phyloP scores from a whole-genome alignment of 2,113 vertebrate genomes.

The Tachysurus vachellii region DNA sequence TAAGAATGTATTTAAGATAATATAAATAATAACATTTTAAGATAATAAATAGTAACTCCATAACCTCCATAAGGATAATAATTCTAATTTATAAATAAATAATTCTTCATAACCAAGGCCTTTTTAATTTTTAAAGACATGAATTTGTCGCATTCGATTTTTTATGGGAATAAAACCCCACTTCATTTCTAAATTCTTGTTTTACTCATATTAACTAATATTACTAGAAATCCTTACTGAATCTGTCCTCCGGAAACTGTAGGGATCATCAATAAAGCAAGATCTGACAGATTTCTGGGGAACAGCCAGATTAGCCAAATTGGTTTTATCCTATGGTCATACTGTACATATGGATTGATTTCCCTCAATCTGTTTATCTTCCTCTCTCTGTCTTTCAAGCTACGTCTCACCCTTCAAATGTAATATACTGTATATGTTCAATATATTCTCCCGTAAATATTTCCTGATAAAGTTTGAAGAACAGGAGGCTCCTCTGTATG shows the following conservation, averaged over 20 bases:
- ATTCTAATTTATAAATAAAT: too few relatives aligned
- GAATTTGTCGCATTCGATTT: background rate
- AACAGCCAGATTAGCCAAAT: background rate
- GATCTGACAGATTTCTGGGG: background rate
- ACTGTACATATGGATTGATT: background rate
- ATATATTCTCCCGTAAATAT: background rate
- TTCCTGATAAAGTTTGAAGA: background rate
- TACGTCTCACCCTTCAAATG: background rate
- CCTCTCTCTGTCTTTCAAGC: background rate
- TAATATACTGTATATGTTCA: background rate
- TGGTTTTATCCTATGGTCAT: slow-evolving; percentile 10
- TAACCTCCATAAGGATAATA: too few relatives aligned
- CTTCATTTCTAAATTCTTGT: background rate
- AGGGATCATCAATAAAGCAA: background rate
- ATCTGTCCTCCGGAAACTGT: background rate
- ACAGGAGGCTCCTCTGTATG: background rate
- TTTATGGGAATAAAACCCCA: background rate
- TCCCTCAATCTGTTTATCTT: background rate
- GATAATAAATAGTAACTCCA: background rate
- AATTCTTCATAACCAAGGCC: background rate
- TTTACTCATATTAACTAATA: background rate
- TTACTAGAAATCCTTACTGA: background rate
- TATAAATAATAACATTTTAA: background rate
- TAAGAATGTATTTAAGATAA: background rate
- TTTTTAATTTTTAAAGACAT: background rate